phyloP scores from a whole-genome alignment of 2,797 vertebrate species.

The Eospalax fontanierii region DNA sequence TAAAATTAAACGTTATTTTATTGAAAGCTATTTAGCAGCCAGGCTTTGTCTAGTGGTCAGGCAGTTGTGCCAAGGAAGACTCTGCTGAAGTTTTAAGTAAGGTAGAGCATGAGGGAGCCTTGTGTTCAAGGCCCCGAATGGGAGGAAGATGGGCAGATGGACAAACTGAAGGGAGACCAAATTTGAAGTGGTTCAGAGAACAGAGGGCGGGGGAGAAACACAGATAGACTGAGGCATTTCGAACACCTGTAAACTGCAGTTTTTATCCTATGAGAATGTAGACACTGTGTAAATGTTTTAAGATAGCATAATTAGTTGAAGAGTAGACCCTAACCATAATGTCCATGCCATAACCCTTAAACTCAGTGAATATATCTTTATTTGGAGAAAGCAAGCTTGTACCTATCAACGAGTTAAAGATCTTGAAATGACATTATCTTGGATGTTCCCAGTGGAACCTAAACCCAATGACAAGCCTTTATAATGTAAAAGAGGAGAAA shows the following conservation, averaged over 20 bases:
- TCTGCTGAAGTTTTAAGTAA: background rate
- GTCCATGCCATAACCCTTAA: too few species aligned
- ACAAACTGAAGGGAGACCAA: background rate
- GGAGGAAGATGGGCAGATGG: background rate
- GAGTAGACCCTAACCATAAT: too few species aligned
- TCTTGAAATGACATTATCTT: background rate
- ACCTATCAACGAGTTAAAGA: background rate
- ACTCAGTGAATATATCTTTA: background rate
- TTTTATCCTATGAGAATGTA: background rate
- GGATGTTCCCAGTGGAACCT: background rate
- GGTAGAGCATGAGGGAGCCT: background rate
- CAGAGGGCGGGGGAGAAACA: background rate
- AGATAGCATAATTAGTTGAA: background rate
- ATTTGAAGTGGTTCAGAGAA: background rate
- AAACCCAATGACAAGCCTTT: background rate
- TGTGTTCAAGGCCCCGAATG: background rate
- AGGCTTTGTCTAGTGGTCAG: background rate
- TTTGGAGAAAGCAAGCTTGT: background rate
- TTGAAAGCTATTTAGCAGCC: background rate
- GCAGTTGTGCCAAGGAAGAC: background rate
- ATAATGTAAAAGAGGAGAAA: background rate
- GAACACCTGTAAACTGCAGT: background rate
- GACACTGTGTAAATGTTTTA: conserved; percentile 22
- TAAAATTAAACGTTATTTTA: background rate
- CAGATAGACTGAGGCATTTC: background rate